Evolutionary conservation across 1,140 invertebrate species (phyloP), one percentile per base, ranked within the genome.

Genomic region (Trissolcus basalis): DNA sequence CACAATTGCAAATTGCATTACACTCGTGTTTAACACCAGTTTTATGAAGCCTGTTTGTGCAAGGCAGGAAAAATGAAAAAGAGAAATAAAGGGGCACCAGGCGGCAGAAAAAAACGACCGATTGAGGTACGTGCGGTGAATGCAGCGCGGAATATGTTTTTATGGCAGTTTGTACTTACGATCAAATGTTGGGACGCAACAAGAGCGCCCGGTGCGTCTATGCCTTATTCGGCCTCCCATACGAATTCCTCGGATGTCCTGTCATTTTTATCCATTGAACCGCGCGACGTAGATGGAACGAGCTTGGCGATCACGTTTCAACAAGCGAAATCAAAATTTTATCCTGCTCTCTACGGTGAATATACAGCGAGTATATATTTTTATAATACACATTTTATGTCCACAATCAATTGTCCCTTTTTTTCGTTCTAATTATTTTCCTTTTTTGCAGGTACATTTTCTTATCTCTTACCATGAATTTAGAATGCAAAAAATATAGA

Each of bases 171-270:
- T 58, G 48, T 59, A 69, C 49, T 53, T 53, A 43, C 48, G 48
- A 59, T 69, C 41, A 59, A 69, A 69, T 39, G 65, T 60, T 69
- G 59, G 51, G 59, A 56, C 39, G 60, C 50, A 54, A 60, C 55
- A 43, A 60, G 48, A 73, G 55, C 19, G 19, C 49, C 43, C 51
- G 39, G 27, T 45, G 33, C 15, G 60, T 13, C 47, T 43, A 36
- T 27, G 19, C 70, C 70, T 53, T 73, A 73, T 73, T 73, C 70
- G 70, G 70, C 13, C 47, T 60, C 54, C 65, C 65, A 60, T 73
- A 43, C 56, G 70, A 60, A 73, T 73, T 65, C 61, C 61, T 48
- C 15, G 43, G 50, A 60, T 61, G 56, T 60, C 35, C 58, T 33
- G 47, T 75, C 50, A 63, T 65, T 78, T 69, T 65, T 76, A 60